phyloP scores from a whole-genome alignment of 2,113 vertebrate genomes.

The Sakesphorus luctuosus region DNA sequence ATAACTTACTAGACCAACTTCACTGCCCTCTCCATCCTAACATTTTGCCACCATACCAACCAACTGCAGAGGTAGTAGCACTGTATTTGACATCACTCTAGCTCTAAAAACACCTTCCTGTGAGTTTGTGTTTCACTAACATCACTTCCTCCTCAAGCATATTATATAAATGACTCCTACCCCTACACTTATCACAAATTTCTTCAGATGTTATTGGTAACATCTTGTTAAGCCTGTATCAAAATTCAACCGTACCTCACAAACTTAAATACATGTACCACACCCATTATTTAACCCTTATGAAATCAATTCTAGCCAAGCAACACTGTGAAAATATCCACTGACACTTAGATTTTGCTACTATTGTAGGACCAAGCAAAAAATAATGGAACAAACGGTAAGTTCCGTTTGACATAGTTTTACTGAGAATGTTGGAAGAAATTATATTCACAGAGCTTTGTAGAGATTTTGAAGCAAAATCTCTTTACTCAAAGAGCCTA shows the following conservation, averaged over 20 bases:
- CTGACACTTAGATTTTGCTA: not conserved
- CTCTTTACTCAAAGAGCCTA: not conserved
- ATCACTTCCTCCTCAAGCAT: not conserved
- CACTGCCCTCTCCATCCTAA: not conserved
- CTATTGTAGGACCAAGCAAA: not conserved
- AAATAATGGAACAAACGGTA: not conserved
- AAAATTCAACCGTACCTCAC: slow-evolving; percentile 13
- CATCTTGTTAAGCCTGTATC: not conserved
- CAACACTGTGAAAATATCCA: not conserved
- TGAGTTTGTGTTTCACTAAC: not conserved
- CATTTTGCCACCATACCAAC: not conserved
- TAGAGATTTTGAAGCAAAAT: not conserved
- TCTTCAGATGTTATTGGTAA: not conserved
- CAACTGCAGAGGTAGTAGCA: not conserved
- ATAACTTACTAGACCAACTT: not conserved
- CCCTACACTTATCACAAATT: not conserved
- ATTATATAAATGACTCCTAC: not conserved
- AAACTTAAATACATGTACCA: not conserved
- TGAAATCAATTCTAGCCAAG: slow-evolving; percentile 5
- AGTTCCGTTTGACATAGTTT: not conserved
- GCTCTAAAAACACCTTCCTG: not conserved
- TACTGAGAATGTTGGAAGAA: not conserved
- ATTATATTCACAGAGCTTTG: not conserved
- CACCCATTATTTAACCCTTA: not conserved
- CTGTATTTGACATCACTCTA: not conserved